A percentile compares a stretch with the other conserved stretches of the same genome.
phyloP scores from a whole-genome alignment of 2,113 vertebrate species.

The Pongo abelii region DNA sequence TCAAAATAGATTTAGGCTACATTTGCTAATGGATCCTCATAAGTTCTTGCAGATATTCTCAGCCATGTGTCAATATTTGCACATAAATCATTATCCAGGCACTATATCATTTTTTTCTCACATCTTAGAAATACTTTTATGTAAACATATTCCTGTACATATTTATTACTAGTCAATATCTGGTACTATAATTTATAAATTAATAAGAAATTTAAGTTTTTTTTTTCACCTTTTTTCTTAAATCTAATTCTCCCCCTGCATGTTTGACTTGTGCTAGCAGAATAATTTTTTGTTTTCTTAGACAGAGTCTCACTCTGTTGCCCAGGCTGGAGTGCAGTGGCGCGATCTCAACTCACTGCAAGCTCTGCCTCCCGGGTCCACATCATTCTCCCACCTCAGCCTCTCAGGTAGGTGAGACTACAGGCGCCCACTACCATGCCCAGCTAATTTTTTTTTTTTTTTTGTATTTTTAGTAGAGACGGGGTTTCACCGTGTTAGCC shows the following conservation, averaged over 20 bases:
- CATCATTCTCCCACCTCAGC: no score
- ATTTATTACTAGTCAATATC: neutral
- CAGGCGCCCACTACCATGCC: no score
- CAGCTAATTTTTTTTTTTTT: no score
- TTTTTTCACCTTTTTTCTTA: neutral
- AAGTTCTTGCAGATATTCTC: neutral
- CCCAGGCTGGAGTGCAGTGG: no score
- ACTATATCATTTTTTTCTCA: neutral
- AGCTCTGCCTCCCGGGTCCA: no score
- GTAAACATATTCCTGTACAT: neutral
- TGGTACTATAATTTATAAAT: conserved; percentile 30
- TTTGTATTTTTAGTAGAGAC: no score
- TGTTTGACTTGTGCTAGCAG: conserved; percentile 26
- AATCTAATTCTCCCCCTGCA: neutral
- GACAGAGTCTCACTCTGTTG: no score
- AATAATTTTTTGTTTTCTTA: neutral
- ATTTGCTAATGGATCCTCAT: neutral
- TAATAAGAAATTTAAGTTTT: conserved; percentile 21
- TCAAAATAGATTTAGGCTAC: neutral
- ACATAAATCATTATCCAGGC: fast-evolving
- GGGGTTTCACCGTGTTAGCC: no score
- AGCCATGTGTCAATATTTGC: neutral
- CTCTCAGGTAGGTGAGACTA: no score
- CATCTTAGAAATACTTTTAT: neutral
- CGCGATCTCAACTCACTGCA: no score